These are phyloP conservation scores for Grus americana DNA, from an alignment of 2,113 vertebrate species.

Conservation along the genomic window DNA sequence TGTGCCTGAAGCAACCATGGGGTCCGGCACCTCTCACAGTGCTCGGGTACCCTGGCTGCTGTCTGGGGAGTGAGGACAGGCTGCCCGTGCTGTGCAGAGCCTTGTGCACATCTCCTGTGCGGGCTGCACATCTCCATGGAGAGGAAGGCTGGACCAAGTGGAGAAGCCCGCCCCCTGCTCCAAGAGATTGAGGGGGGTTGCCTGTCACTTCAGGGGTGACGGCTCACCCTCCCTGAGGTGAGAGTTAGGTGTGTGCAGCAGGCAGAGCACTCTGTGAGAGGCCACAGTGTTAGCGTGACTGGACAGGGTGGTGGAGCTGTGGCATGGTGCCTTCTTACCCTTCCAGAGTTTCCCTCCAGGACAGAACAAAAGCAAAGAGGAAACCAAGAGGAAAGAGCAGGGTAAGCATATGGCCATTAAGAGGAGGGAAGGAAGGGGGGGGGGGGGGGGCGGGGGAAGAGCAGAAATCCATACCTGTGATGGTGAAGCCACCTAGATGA, in stretches of 20 bases:
- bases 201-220: not conserved
- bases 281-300: not conserved
- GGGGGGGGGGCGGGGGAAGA: not conserved
- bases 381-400: conserved; percentile 50
- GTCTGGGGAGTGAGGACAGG: not conserved
- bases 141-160: not conserved
- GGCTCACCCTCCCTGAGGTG: not conserved
- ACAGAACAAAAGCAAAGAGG: conserved; percentile 55
- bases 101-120: not conserved
- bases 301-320: fast-evolving
- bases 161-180: not conserved
- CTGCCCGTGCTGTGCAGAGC: not conserved
- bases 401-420: not conserved
- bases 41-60: fast-evolving
- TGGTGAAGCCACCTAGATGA: conserved; percentile 81
- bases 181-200: not conserved
- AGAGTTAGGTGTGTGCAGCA: conserved; percentile 40
- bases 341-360: conserved; percentile 77
- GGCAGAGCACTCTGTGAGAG: conserved; percentile 42
- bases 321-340: conserved; percentile 68
- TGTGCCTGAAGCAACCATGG: not conserved
- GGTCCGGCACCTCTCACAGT: fast-evolving
- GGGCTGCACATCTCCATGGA: not conserved
- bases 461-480: conserved; percentile 80
- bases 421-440: not conserved